phyloP scores from a whole-genome alignment of 2,113 vertebrate species.

The Cynoglossus semilaevis region DNA sequence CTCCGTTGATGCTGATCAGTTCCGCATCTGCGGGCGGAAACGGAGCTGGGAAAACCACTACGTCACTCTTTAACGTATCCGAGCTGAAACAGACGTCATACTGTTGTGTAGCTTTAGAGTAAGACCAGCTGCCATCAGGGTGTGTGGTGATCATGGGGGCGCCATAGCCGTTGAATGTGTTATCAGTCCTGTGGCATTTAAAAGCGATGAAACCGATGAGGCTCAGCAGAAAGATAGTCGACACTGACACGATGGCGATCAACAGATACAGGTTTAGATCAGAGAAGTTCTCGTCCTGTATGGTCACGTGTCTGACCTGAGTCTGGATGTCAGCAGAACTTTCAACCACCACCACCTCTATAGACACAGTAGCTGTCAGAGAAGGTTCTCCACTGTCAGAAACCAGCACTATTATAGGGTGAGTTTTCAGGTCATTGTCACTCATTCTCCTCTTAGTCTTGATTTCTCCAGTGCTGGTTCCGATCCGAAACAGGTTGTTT shows the following conservation, averaged over 20 bases:
- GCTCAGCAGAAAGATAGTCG: slow-evolving; percentile 58
- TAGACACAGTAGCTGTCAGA: slow-evolving; percentile 61
- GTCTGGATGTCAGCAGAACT: slow-evolving; percentile 49
- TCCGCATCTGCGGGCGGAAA: no score
- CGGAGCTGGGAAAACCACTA: no score
- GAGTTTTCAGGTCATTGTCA: slow-evolving; percentile 60
- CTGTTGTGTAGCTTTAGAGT: no score
- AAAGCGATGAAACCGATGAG: slow-evolving; percentile 55
- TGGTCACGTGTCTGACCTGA: slow-evolving; percentile 37
- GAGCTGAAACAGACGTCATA: no score
- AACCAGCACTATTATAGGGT: slow-evolving; percentile 53
- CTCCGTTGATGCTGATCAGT: no score
- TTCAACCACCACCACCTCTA: slow-evolving; percentile 59
- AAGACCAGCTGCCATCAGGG: no score
- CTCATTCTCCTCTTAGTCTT: slow-evolving; percentile 68
- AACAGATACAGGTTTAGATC: slow-evolving; percentile 62
- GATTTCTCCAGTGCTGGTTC: slow-evolving; percentile 77
- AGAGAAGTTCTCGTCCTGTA: slow-evolving; percentile 58
- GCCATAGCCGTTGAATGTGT: no score
- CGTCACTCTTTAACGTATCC: no score
- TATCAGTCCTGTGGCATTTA: slow-evolving; percentile 30
- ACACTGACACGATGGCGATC: slow-evolving; percentile 56
- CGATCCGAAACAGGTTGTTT: slow-evolving; percentile 73
- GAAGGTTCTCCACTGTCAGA: slow-evolving; percentile 64
- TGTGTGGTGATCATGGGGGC: no score